Evolutionary conservation across 2,797 vertebrate species (phyloP), one percentile per base, ranked within the genome.

Genomic region (Sebastes nivosus): DNA sequence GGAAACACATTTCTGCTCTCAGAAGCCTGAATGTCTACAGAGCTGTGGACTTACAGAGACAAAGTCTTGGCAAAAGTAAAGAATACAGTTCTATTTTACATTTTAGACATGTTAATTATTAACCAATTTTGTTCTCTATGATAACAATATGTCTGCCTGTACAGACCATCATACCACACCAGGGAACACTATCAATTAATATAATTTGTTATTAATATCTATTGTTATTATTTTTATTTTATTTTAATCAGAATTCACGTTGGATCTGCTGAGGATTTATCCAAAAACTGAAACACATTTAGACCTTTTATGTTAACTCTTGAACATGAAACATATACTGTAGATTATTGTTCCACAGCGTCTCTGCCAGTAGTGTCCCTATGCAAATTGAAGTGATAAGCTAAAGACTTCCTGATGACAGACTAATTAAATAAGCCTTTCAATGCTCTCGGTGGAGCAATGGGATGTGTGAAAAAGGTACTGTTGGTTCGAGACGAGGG

Each of bases 361-460:
- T 71, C 57, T 83, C 65, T 77, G 42, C 71, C 66, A 67, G 63
- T 38, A 29, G 76, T 71, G 67, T 88, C 88, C 88, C 72, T 52
- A 82, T 84, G 90, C 63, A 88, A 72, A 87, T 63, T 78, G 81
- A 90, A 88, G 79, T 85, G 93, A 93, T 94, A 93, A 88, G 88
- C 87, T 92, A 94, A 94, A 94, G 88, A 95, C 81, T 85, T 89
- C 83, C 79, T 95, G 95, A 95, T 92, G 92, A 94, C 82, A 91
- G 83, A 86, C 87, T 95, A 95, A 96, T 96, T 96, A 95, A 95
- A 93, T 95, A 94, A 94, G 86, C 70, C 87, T 93, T 88, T 89
- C 93, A 88, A 87, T 90, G 84, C 74, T 93, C 90, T 81, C 29
- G 83, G 87, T 50, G 87, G 88, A 88, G 90, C 86, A 34, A 70